Base-by-base conservation (phyloP, 2,113 vertebrate genomes). In the Tragelaphus imberbis region DNA sequence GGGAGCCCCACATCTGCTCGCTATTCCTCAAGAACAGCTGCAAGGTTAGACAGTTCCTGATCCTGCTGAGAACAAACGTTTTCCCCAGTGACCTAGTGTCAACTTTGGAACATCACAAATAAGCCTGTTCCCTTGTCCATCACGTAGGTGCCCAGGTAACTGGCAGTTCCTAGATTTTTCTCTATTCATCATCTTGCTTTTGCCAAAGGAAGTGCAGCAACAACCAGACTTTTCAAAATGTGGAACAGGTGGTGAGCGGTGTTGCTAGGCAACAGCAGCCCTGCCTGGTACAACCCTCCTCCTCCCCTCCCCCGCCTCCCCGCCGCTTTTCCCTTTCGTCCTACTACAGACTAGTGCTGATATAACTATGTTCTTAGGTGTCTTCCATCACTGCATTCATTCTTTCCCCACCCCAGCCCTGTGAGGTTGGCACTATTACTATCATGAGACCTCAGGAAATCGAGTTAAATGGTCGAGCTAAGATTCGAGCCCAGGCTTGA, bases 251-350 rank as follows among this genome's bases (percentile, higher is more conserved):
- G 55, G 56, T 17, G 51, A 81, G 19, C 0, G 0, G 51, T 44
- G 36, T 49, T 47, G 53, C 63, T 47, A 75, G 77, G 61, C 79
- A 84, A 36, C 90, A 68, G 61, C 30, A 4, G 49, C 5, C 12
- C 10, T 8, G 61, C 80, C 80, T 23, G 12, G 9, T n/a, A 5
- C 7, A n/a, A 21, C 19, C 40, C 36, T 6, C 47, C 25, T 9
- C 27, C 84, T 23, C 53, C 55, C 21, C 6, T 2, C 7, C 33
- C 9, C 1, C 1, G 44, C 44, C 25, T 9, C 7, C 2, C 13
- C 55, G 2, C 2, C 59, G 5, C 27, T 21, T 53, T 5, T 68
- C 3, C 61, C 63, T 58, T 58, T 36, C 9, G 1, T 47, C 59
- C 28, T 3, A 10, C 36, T 75, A n/a, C 19, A 75, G 91, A 68